Conservation (phyloP, 2,113 vertebrate genomes). For the Aplodontia rufa region DNA sequence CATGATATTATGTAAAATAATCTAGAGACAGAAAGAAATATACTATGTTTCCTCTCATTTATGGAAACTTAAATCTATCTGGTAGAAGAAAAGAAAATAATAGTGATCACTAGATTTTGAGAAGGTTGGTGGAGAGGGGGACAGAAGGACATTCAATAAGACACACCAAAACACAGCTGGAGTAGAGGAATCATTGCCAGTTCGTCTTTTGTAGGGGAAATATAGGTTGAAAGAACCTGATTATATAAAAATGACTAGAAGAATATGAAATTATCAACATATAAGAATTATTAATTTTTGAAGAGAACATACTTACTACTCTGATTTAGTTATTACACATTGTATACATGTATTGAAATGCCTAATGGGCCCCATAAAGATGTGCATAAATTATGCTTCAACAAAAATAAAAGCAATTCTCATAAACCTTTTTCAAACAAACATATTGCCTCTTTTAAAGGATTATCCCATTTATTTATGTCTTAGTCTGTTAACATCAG, state of each 20-base stretch:
- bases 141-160: neutral
- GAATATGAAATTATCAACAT: neutral
- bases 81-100: neutral
- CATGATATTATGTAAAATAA: neutral
- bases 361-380: neutral
- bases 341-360: neutral
- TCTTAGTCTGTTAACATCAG: neutral
- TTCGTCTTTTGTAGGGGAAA: neutral
- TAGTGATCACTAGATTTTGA: neutral
- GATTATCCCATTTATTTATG: neutral
- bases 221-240: neutral
- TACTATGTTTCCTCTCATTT: neutral
- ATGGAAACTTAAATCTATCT: neutral
- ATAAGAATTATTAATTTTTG: neutral
- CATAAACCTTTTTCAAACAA: neutral
- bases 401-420: neutral
- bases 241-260: neutral
- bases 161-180: too few relatives aligned
- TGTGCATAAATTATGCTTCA: neutral
- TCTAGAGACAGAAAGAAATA: neutral
- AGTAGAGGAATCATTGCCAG: neutral
- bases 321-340: neutral
- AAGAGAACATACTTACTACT: neutral
- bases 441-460: neutral
- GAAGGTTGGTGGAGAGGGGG: rapidly evolving